Percentiles rank a stretch among this genome's conserved stretches.
Evolutionary conservation across 2,888 invertebrate genomes (phyloP).

Genomic region (Resseliella maxima): DNA sequence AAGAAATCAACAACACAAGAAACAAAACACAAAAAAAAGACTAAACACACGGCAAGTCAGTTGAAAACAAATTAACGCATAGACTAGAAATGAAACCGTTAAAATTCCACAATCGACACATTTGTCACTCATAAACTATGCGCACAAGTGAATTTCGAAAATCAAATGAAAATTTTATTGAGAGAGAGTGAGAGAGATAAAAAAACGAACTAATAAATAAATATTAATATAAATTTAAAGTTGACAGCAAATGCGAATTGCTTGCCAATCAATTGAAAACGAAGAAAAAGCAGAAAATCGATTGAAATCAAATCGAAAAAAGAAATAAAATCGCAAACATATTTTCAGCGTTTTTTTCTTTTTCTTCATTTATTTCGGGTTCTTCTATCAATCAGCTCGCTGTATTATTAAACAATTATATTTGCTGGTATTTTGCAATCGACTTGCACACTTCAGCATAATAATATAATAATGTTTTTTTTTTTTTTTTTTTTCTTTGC

Average conservation of each 20-base stretch:
- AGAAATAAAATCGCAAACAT: background rate
- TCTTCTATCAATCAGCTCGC: constrained; percentile 15
- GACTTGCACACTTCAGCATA: constrained; percentile 28
- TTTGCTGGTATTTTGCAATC: constrained; percentile 43
- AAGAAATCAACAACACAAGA: too few relatives aligned
- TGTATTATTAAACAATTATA: constrained; percentile 52
- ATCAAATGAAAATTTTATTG: background rate
- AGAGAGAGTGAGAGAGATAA: background rate
- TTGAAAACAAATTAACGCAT: too few relatives aligned
- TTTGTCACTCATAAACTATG: background rate
- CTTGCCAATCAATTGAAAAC: background rate
- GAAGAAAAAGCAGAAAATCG: background rate
- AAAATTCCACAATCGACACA: background rate
- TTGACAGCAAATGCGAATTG: background rate
- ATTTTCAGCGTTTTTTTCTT: constrained; percentile 6
- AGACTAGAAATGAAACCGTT: background rate
- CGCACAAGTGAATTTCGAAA: background rate
- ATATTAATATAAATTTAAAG: too few relatives aligned
- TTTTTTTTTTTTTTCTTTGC: background rate
- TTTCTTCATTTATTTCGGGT: too few relatives aligned
- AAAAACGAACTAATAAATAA: background rate
- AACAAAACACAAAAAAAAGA: too few relatives aligned
- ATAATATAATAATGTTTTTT: too few relatives aligned
- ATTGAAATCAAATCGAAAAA: background rate
- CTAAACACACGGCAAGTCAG: too few relatives aligned